A percentile compares a stretch with the other conserved stretches of the same genome.
Conservation (phyloP, 2,797 vertebrate genomes). For the Arrhamphus sclerolepis region DNA sequence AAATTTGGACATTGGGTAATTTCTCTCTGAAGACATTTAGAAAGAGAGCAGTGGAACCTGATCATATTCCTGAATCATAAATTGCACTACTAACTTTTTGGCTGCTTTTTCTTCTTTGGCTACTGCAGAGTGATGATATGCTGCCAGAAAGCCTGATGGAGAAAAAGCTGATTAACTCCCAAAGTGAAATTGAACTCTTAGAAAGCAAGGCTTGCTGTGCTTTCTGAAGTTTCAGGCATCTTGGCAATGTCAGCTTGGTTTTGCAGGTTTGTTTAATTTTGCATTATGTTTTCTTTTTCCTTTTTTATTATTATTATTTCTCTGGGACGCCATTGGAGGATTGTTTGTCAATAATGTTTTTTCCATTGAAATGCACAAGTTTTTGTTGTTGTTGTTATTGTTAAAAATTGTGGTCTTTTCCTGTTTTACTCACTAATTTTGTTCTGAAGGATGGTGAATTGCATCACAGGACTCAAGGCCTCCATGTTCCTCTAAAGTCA, state of each 20-base stretch:
- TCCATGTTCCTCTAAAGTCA: slow-evolving; percentile 21
- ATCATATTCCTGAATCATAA: slow-evolving; percentile 32
- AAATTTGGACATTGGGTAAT: slow-evolving; percentile 39
- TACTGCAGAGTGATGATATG: slow-evolving; percentile 2
- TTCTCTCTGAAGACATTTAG: slow-evolving; percentile 14
- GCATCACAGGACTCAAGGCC: slow-evolving; percentile 10
- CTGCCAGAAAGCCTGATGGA: slow-evolving; percentile 40
- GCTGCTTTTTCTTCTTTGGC: slow-evolving; percentile 2
- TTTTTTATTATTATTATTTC: slow-evolving; percentile 13
- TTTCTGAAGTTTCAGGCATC: slow-evolving; percentile 1
- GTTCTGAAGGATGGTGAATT: not conserved
- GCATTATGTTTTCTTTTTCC: not conserved
- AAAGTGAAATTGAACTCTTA: slow-evolving; percentile 36
- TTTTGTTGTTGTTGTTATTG: no score
- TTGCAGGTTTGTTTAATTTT: not conserved
- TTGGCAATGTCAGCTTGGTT: not conserved
- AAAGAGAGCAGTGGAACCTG: slow-evolving; percentile 10
- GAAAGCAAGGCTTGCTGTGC: slow-evolving; percentile 14
- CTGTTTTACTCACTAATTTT: not conserved
- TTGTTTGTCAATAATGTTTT: not conserved
- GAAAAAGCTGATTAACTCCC: slow-evolving; percentile 35
- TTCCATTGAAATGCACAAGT: no score
- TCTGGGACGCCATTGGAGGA: not conserved
- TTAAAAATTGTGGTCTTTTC: not conserved
- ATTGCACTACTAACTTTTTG: slow-evolving; percentile 30